Evolutionary conservation across 2,113 vertebrate species (phyloP), one percentile per base, ranked within the genome.

Genomic region (Chaetura pelagica): DNA sequence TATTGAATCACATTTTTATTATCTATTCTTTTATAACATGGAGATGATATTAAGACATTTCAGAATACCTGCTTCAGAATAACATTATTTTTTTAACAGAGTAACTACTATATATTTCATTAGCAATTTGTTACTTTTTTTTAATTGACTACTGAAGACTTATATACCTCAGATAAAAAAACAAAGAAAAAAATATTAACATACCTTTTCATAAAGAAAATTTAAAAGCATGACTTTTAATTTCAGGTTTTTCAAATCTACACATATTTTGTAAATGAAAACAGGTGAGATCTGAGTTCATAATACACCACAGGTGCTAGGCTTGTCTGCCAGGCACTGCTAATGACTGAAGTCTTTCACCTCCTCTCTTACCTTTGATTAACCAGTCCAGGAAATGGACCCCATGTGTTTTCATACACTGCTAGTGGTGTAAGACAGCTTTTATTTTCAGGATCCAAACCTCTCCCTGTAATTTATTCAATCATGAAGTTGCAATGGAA

Each of bases 381-480:
- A 42, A 42, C 8, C 35, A 55, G 15, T 14, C 30, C 55, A 40
- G 66, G n/a, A 78, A 44, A 54, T 0, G 0, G 23, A 17, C 0
- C 0, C 4, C 26, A 1, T 26, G 8, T 46, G 29, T 71, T 90
- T 78, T 21, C 8, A 44, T 23, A 62, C 18, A 7, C 4, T 62
- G 18, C 15, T 62, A 21, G n/a, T 29, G 6, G 4, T 20, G 21
- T 21, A 61, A 55, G 44, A 61, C 34, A 9, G 2, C 5, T 74
- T 82, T 69, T 57, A 22, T 54, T 91, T 32, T 34, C 16, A 15
- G 32, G 40, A 82, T 24, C 17, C 21, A 68, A 67, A 71, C 3
- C 3, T 55, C 19, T 30, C 16, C 7, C 38, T 58, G 17, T 34
- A 78, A 54, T 55, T 61, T 73, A 61, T 73, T 62, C 22, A 26